phyloP scores from a whole-genome alignment of 2,797 vertebrate genomes.

The Muscicapa striata region DNA sequence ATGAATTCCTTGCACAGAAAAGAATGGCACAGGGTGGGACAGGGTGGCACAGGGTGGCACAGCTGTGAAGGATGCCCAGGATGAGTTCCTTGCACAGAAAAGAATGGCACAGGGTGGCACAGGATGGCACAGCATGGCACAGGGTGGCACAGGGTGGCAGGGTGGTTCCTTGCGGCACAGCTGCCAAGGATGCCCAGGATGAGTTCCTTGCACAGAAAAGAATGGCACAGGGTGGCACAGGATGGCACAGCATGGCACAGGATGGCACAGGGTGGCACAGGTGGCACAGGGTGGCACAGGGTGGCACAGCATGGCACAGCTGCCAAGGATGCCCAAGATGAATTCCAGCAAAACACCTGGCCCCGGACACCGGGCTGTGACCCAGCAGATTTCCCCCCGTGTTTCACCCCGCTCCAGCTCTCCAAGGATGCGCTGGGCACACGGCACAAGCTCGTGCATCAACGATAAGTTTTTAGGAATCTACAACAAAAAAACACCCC shows the following conservation, averaged over 20 bases:
- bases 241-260: not conserved
- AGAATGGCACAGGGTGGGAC: no score
- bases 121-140: not conserved
- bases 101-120: no score
- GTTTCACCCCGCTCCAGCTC: not conserved
- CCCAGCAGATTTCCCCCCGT: accelerated
- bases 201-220: no score
- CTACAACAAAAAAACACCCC: not conserved
- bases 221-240: not conserved
- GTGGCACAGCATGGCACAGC: not conserved
- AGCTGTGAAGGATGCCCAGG: no score
- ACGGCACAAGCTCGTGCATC: not conserved
- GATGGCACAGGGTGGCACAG: not conserved
- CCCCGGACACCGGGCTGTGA: not conserved
- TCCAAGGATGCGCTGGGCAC: not conserved
- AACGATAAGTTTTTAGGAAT: not conserved
- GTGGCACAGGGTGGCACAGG: no score
- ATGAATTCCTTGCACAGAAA: accelerated
- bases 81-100: not conserved
- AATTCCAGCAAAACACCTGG: not conserved
- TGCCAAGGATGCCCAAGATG: not conserved
- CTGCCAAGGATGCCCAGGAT: no score
- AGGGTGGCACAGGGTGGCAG: no score
- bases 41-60: no score
- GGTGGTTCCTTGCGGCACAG: no score